These are phyloP conservation scores for Gambusia holbrooki DNA, from an alignment of 2,113 vertebrate genomes.

Conservation along the genomic window DNA sequence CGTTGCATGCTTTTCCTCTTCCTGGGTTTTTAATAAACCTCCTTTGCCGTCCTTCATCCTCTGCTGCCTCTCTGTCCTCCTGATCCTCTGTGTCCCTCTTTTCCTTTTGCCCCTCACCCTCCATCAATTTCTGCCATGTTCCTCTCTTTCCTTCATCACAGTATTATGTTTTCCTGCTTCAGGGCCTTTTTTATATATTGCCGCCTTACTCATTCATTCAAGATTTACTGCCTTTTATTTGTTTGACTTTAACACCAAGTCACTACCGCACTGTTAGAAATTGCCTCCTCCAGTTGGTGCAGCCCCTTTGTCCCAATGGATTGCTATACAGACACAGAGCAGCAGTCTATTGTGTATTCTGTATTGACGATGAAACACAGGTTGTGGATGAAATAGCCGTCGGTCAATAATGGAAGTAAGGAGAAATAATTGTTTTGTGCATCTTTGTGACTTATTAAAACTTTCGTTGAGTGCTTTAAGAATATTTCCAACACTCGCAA, in stretches of 20 bases:
- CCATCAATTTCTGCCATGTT: background rate
- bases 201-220: constrained; percentile 3
- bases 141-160: background rate
- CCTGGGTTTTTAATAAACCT: constrained; percentile 44
- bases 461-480: no score
- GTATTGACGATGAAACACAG: constrained; percentile 15
- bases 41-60: constrained; percentile 39
- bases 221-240: background rate
- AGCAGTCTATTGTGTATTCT: background rate
- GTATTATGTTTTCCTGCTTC: constrained; percentile 4
- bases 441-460: background rate
- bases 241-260: background rate
- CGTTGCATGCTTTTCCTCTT: background rate
- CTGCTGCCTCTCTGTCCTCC: constrained; percentile 11
- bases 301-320: constrained; percentile 27
- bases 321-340: constrained; percentile 11
- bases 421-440: background rate
- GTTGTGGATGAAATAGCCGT: constrained; percentile 4
- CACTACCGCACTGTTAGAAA: background rate
- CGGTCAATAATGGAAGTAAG: background rate
- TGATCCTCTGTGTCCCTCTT: constrained; percentile 6
- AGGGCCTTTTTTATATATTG: background rate
- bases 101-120: constrained; percentile 7
- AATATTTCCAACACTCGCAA: no score
- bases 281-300: background rate